Base-by-base conservation (phyloP, 2,113 vertebrate species). In the Odobenus rosmarus region DNA sequence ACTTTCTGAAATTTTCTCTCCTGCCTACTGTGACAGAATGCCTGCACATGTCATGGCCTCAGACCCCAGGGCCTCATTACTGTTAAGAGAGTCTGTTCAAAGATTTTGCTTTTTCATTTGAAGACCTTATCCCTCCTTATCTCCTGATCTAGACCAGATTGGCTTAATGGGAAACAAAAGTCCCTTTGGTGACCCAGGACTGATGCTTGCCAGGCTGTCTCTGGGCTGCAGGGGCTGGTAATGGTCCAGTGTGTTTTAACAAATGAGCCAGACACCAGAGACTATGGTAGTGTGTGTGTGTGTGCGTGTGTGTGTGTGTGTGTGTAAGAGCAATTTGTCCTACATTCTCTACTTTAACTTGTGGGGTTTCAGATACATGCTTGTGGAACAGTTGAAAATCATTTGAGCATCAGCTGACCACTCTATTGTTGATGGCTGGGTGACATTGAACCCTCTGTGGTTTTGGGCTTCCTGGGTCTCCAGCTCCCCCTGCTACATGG, bases 91-190 rank as follows among this genome's bases (percentile, higher is more conserved):
- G 97, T 98, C 95, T 91, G 97, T 98, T 98, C 98, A 98, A 98
- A 99, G 98, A 97, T 97, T 94, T 96, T 98, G 97, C 81, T 93
- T 98, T 98, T 74, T 88, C 98, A 98, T 98, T 98, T 98, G 98
- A 98, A 98, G 98, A 98, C 98, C 98, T 96, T 96, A 96, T 98
- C 98, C 92, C 97, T 97, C 93, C 98, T 99, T 98, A 98, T 98
- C 98, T 98, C 96, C 16, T 99, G 98, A 98, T 98, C 98, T 95
- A 98, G 98, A 98, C 97, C 98, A 98, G 98, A 99, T 93, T 98
- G 98, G 71, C 97, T 98, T 98, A 98, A 98, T 99, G 98, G 93
- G 97, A 99, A 98, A 98, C 98, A 98, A 98, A 98, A 98, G 97
- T 98, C 97, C 87, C 95, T 98, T 98, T 97, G 96, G 98, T 79